These are phyloP conservation scores for Argyresthia goedartella DNA, from an alignment of 2,888 invertebrate species.

Conservation along the genomic window DNA sequence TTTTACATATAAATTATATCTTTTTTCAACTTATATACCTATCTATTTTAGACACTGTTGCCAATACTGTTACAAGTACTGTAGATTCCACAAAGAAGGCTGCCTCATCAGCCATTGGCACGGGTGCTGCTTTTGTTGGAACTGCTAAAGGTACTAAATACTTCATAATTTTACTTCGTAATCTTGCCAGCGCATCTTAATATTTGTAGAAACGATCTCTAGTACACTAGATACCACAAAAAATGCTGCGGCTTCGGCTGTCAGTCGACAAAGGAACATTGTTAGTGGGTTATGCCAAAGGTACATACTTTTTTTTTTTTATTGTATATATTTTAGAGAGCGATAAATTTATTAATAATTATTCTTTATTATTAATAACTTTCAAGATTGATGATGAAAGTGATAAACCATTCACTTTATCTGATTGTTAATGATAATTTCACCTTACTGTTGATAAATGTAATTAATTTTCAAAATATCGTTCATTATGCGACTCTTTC, in stretches of 20 bases:
- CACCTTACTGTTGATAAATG: too few species aligned
- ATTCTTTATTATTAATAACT: background rate
- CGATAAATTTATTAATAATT: conserved; percentile 15
- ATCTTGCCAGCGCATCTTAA: conserved; percentile 8
- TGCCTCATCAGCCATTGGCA: conserved; percentile 51
- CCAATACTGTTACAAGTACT: conserved; percentile 20
- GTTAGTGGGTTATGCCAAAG: conserved; percentile 22
- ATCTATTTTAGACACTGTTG: background rate
- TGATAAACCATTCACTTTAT: too few species aligned
- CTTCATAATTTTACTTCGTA: too few species aligned
- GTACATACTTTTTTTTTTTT: too few species aligned
- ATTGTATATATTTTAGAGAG: conserved; percentile 35
- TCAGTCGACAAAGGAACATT: conserved; percentile 29
- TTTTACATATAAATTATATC: too few species aligned
- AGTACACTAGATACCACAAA: conserved; percentile 43
- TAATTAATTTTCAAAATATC: too few species aligned
- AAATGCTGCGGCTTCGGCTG: conserved; percentile 30
- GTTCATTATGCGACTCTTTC: too few species aligned
- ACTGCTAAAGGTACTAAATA: conserved; percentile 27
- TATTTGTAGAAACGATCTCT: conserved; percentile 27
- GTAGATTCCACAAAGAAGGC: conserved; percentile 55
- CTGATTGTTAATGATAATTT: too few species aligned
- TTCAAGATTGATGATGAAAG: too few species aligned
- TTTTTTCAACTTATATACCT: background rate
- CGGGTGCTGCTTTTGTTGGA: conserved; percentile 13